Conservation (phyloP, 2,797 vertebrate genomes). For the Diplodus puntazzo region DNA sequence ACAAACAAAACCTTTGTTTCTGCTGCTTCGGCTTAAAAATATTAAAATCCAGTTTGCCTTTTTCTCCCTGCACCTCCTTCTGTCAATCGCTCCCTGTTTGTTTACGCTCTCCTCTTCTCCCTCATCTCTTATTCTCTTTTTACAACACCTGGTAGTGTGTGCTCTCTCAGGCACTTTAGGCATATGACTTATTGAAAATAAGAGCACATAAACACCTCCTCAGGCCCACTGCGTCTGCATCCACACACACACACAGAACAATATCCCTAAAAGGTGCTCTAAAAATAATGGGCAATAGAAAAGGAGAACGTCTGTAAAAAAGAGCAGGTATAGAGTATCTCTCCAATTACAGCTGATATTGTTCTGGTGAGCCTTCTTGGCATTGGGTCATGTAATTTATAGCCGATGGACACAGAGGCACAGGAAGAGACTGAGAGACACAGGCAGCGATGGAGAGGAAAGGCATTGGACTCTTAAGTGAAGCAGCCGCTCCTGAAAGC, state of each 20-base stretch:
- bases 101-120: slow-evolving; percentile 23
- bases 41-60: slow-evolving; percentile 36
- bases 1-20: slow-evolving; percentile 49
- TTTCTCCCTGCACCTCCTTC: slow-evolving; percentile 9
- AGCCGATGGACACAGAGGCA: slow-evolving; percentile 65
- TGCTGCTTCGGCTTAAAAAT: slow-evolving; percentile 26
- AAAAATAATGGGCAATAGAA: slow-evolving; percentile 27
- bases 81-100: slow-evolving; percentile 31
- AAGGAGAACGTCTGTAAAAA: background rate
- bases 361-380: slow-evolving; percentile 61
- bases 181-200: slow-evolving; percentile 50
- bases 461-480: slow-evolving; percentile 52
- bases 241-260: slow-evolving; percentile 4
- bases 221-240: background rate
- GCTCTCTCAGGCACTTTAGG: slow-evolving; percentile 34
- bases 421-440: slow-evolving; percentile 51
- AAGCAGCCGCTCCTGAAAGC: slow-evolving; percentile 36
- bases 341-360: slow-evolving; percentile 42
- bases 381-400: slow-evolving; percentile 63
- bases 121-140: slow-evolving; percentile 26
- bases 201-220: slow-evolving; percentile 22
- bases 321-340: slow-evolving; percentile 10
- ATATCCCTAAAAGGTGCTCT: slow-evolving; percentile 18
- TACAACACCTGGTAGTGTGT: slow-evolving; percentile 4
- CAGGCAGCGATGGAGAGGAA: slow-evolving; percentile 40